Evolutionary conservation across 2,797 vertebrate species (phyloP), one percentile per base, ranked within the genome.

Genomic region (Petrocephalus sullivani): DNA sequence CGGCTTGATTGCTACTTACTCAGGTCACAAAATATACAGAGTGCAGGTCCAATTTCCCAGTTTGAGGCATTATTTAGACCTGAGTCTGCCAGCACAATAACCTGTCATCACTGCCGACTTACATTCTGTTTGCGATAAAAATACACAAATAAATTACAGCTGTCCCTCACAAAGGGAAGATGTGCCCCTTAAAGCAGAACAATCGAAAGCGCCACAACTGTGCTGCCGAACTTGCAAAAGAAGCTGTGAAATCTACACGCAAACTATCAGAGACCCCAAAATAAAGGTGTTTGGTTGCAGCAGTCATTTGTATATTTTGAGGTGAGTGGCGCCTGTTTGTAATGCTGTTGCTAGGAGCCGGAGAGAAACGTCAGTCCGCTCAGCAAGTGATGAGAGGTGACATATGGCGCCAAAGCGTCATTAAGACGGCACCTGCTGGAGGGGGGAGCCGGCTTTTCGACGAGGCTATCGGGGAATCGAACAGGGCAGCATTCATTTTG

Each of bases 321-420:
- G 92, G 61, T 91, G 90, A 93, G 91, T 91, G 90, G 91, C 89
- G 90, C 90, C 92, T 91, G 91, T 91, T 95, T 90, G 88, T 92
- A 91, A 92, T 92, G 92, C 94, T 87, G 94, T 96, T 96, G 95
- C 96, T 96, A 95, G 94, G 95, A 94, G 94, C 95, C 95, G 94
- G 95, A 95, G 94, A 93, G 94, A 98, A 98, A 98, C 97, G 97
- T 97, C 97, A 97, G 91, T 96, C 95, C 91, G 96, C 97, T 95
- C 97, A 98, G 97, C 96, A 96, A 97, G 97, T 95, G 96, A 97
- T 96, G 96, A 96, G 96, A 96, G 96, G 96, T 99, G 97, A 97
- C 97, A 98, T 98, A 97, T 97, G 96, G 96, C 97, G 97, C 98
- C 97, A 98, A 97, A 97, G 96, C 95, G 93, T 97, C 96, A 96